Evolutionary conservation across 30 jellyfish, hydroid and myxozoan genomes (phyloP).

Genomic region (Nemopilema nomurai): DNA sequence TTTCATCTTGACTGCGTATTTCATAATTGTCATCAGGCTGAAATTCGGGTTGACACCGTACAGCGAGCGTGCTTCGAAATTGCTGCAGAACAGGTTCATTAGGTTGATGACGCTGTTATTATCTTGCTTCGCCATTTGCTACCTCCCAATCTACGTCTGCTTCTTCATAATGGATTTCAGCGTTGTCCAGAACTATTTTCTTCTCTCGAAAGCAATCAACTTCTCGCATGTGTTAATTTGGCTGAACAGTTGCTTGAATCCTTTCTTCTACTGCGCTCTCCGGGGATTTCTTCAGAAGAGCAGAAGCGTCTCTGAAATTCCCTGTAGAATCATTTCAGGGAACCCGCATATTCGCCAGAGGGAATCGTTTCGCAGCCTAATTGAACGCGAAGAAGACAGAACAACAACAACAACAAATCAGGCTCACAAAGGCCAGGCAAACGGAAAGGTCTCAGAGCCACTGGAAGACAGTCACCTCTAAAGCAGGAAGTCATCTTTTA

Average conservation of each 20-base stretch:
- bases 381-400: constrained; percentile 36
- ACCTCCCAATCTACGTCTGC: constrained; percentile 59
- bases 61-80: constrained; percentile 30
- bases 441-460: neutral
- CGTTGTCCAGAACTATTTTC: constrained; percentile 16
- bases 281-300: constrained; percentile 51
- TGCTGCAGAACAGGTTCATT: constrained; percentile 56
- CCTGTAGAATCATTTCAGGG: neutral
- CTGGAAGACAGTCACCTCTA: neutral
- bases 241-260: constrained; percentile 80
- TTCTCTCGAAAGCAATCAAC: constrained; percentile 25
- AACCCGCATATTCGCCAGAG: constrained; percentile 9
- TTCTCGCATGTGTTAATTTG: constrained; percentile 66
- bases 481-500: too few species aligned
- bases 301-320: neutral
- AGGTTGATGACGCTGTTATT: constrained; percentile 52
- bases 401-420: neutral
- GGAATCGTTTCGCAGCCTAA: constrained; percentile 48
- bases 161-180: constrained; percentile 71
- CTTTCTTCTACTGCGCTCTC: constrained; percentile 75
- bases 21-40: constrained; percentile 29
- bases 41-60: constrained; percentile 51
- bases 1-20: constrained; percentile 48
- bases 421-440: neutral
- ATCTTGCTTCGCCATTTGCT: constrained; percentile 68